Evolutionary conservation across 2,113 vertebrate genomes (phyloP).

Genomic region (Plotosus lineatus): DNA sequence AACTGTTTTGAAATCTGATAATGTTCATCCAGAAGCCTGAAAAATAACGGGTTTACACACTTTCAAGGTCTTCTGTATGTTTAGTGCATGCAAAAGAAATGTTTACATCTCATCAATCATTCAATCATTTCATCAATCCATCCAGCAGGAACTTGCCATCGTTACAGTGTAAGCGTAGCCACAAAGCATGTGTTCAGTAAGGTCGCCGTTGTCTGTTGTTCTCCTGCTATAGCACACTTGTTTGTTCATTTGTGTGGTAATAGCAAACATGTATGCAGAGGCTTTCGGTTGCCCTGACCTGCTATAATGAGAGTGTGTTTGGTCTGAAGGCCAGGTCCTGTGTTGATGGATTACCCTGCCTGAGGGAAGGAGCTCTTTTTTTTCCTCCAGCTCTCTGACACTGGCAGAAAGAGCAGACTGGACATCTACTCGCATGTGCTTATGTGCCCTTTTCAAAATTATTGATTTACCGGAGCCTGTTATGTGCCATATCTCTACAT

Average conservation of each 20-base stretch:
- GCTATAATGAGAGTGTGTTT: slow-evolving; percentile 63
- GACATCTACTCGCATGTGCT: slow-evolving; percentile 50
- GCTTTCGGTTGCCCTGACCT: slow-evolving; percentile 51
- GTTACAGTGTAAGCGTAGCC: background rate
- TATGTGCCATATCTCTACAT: slow-evolving; percentile 42
- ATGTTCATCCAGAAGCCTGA: too few species aligned
- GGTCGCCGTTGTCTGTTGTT: slow-evolving; percentile 14
- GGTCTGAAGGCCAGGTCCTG: slow-evolving; percentile 60
- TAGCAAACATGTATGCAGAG: slow-evolving; percentile 57
- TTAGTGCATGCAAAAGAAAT: background rate
- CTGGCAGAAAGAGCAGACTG: slow-evolving; percentile 46
- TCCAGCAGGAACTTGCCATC: background rate
- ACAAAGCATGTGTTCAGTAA: slow-evolving; percentile 14
- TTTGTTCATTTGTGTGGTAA: slow-evolving; percentile 53
- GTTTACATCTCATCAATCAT: background rate
- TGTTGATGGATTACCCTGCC: slow-evolving; percentile 58
- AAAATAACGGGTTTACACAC: too few species aligned
- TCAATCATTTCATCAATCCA: background rate
- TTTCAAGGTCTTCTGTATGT: too few species aligned
- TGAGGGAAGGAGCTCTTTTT: slow-evolving; percentile 42
- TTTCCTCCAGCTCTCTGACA: slow-evolving; percentile 47
- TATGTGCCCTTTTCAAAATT: slow-evolving; percentile 58
- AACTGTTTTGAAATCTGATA: too few species aligned
- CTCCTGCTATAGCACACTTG: slow-evolving; percentile 40
- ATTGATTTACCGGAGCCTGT: slow-evolving; percentile 55